Percentiles rank a stretch among this genome's conserved stretches.
These are phyloP conservation scores for Catocala fraxini DNA, from an alignment of 2,888 invertebrate genomes.

Conservation along the genomic window DNA sequence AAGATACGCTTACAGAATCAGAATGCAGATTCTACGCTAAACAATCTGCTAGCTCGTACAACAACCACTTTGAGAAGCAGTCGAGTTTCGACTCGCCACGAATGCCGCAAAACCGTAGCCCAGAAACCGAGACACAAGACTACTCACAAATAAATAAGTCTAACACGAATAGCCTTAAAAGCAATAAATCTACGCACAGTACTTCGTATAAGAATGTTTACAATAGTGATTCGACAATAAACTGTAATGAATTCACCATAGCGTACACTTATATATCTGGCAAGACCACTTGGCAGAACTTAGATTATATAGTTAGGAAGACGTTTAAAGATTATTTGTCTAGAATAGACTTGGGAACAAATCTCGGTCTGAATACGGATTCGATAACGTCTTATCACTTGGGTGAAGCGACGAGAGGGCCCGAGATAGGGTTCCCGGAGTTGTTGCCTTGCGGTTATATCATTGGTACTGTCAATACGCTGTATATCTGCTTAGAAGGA, in stretches of 20 bases:
- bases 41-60: constrained; percentile 78
- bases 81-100: constrained; percentile 82
- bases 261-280: constrained; percentile 96
- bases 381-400: constrained; percentile 97
- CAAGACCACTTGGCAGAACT: constrained; percentile 97
- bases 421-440: constrained; percentile 94
- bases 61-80: constrained; percentile 82
- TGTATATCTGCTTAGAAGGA: constrained; percentile 96
- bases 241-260: constrained; percentile 92
- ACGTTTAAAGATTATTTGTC: constrained; percentile 98
- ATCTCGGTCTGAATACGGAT: constrained; percentile 94
- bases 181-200: constrained; percentile 87
- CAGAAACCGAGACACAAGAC: constrained; percentile 79
- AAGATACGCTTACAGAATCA: constrained; percentile 89
- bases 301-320: constrained; percentile 96
- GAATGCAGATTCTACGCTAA: constrained; percentile 88
- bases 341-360: constrained; percentile 96
- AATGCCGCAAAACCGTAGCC: constrained; percentile 81
- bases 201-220: constrained; percentile 83
- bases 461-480: constrained; percentile 94
- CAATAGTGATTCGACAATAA: constrained; percentile 85
- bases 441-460: constrained; percentile 97
- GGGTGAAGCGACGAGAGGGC: constrained; percentile 95
- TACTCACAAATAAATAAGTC: constrained; percentile 82
- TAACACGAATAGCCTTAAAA: constrained; percentile 86